Evolutionary conservation across 37 sponge, comb jelly and placozoan species (phyloP).

Genomic region (Haliclona indistincta): DNA sequence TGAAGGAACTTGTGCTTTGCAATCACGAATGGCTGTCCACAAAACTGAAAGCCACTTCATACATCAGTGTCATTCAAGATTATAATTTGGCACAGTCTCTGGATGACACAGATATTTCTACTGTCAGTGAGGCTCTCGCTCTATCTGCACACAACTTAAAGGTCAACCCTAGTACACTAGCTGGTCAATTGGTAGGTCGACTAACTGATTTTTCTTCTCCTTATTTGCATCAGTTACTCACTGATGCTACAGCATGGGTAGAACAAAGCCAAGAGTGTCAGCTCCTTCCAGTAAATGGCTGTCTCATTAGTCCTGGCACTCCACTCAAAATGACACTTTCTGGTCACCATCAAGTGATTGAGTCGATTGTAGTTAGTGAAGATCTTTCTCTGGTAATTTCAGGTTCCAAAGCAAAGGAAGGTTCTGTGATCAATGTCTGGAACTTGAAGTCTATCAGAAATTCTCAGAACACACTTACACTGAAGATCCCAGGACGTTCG

Average conservation of each 20-base stretch:
- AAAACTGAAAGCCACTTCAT: constrained; percentile 33
- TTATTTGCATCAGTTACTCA: constrained; percentile 7
- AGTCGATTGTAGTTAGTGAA: neutral
- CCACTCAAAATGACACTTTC: constrained; percentile 53
- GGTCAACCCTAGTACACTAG: constrained; percentile 20
- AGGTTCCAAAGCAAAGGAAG: constrained; percentile 16
- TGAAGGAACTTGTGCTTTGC: constrained; percentile 24
- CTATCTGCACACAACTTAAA: constrained; percentile 39
- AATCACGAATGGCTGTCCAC: constrained; percentile 50
- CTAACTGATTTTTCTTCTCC: constrained; percentile 10
- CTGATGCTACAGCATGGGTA: constrained; percentile 22
- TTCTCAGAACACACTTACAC: constrained; percentile 26
- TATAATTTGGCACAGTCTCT: constrained; percentile 1
- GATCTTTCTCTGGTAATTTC: constrained; percentile 24
- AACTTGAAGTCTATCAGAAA: constrained; percentile 25
- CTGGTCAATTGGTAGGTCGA: constrained; percentile 51
- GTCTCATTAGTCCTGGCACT: constrained; percentile 64
- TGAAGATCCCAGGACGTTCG: constrained; percentile 8
- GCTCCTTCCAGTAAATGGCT: constrained; percentile 38
- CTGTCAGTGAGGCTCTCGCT: constrained; percentile 35
- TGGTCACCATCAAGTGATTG: constrained; percentile 49
- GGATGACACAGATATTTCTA: constrained; percentile 13
- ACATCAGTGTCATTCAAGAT: constrained; percentile 32
- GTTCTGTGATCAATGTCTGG: constrained; percentile 53
- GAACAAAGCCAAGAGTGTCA: neutral